Percentiles rank a stretch among this genome's conserved stretches.
These are phyloP conservation scores for Caenorhabditis virilis DNA, from an alignment of 2,888 invertebrate species.

Conservation along the genomic window DNA sequence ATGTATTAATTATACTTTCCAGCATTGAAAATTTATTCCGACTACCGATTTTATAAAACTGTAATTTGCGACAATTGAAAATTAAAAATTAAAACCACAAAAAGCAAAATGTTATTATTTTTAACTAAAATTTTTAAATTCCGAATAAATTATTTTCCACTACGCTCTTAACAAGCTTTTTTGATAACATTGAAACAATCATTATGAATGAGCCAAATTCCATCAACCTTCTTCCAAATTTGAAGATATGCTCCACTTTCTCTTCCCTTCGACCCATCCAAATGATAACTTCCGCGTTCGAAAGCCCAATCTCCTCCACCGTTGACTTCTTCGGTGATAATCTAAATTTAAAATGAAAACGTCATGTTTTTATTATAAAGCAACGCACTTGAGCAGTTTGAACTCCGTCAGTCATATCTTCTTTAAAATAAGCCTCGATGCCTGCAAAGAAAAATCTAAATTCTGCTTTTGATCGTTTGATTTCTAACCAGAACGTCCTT, in stretches of 20 bases:
- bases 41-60: no score
- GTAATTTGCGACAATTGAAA: no score
- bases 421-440: constrained; percentile 67
- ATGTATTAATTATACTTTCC: no score
- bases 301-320: constrained; percentile 69
- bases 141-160: no score
- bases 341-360: constrained; percentile 35
- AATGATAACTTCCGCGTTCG: constrained; percentile 67
- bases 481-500: constrained; percentile 60
- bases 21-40: no score
- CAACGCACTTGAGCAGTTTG: constrained; percentile 56
- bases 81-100: no score
- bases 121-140: no score
- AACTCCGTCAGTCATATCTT: constrained; percentile 69
- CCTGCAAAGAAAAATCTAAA: constrained; percentile 39
- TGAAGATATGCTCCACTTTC: constrained; percentile 68
- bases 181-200: constrained; percentile 69
- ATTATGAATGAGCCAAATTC: constrained; percentile 68
- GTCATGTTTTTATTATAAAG: neutral
- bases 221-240: constrained; percentile 65
- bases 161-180: constrained; percentile 47
- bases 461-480: neutral
- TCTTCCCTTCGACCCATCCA: constrained; percentile 66
- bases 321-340: constrained; percentile 69
- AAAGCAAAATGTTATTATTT: no score